Evolutionary conservation across 2,113 vertebrate species (phyloP).

Genomic region (Actinemys pallida): DNA sequence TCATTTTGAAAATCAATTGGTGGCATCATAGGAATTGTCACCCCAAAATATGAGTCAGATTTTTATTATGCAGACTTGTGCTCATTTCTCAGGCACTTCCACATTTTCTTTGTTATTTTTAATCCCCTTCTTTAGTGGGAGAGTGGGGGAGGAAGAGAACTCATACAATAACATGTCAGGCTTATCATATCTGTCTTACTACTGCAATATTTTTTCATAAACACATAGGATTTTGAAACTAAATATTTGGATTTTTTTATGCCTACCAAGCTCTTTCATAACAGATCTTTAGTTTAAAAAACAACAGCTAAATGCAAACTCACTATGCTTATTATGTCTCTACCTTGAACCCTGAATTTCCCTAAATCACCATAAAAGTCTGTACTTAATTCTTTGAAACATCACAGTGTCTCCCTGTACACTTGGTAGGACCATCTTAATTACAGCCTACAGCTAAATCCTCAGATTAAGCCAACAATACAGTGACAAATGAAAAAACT

Average conservation of each 20-base stretch:
- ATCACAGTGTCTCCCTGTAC: neutral
- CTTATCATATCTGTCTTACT: neutral
- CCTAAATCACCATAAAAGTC: neutral
- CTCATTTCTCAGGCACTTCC: neutral
- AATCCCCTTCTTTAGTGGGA: neutral
- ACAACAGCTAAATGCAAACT: neutral
- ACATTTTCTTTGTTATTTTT: conserved; percentile 7
- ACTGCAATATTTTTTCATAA: neutral
- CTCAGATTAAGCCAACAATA: neutral
- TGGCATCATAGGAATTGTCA: neutral
- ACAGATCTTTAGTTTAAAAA: neutral
- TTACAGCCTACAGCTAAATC: neutral
- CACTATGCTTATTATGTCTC: neutral
- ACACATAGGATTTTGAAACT: neutral
- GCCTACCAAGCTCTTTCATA: neutral
- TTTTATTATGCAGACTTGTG: neutral
- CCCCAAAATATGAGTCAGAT: neutral
- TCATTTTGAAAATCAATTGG: conserved; percentile 7
- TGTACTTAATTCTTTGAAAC: neutral
- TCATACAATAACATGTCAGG: neutral
- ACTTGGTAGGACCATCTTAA: neutral
- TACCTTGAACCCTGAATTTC: neutral
- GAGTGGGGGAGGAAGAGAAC: neutral
- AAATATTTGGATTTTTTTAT: neutral
- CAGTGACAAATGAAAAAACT: neutral